Evolutionary conservation across 2,888 invertebrate species (phyloP).

Genomic region (Oligia strigilis): DNA sequence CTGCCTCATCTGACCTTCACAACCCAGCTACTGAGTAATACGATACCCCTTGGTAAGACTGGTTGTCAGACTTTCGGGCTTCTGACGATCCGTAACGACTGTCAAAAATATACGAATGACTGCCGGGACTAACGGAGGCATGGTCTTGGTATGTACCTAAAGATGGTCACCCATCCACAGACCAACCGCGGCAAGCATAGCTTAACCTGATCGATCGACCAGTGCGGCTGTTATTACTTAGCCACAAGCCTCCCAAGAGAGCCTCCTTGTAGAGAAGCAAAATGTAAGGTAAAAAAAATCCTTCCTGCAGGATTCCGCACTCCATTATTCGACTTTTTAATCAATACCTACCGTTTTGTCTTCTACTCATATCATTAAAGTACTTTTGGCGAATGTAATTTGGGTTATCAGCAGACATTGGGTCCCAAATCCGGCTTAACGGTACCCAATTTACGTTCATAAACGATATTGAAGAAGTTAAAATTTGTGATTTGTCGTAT

Average conservation of each 20-base stretch:
- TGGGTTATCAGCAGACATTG: constrained; percentile 54
- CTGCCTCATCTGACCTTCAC: background rate
- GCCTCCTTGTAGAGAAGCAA: background rate
- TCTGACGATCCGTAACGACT: background rate
- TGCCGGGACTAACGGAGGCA: background rate
- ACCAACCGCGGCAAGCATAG: background rate
- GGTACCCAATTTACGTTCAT: constrained; percentile 63
- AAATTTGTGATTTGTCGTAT: constrained; percentile 61
- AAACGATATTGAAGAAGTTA: constrained; percentile 65
- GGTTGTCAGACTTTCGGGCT: background rate
- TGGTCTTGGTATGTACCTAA: background rate
- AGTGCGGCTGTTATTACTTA: background rate
- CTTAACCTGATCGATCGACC: background rate
- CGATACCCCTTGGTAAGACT: background rate
- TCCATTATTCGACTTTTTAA: constrained; percentile 28
- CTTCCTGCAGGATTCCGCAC: background rate
- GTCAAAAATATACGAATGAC: no score
- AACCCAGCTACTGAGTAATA: background rate
- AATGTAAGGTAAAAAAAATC: background rate
- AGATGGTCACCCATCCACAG: background rate
- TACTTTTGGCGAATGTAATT: constrained; percentile 49
- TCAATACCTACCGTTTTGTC: constrained; percentile 36
- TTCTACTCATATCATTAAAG: constrained; percentile 34
- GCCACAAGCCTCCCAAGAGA: background rate
- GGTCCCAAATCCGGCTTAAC: constrained; percentile 63